Evolutionary conservation across 1,140 invertebrate genomes (phyloP).

Genomic region (Chrysomallon squamiferum): DNA sequence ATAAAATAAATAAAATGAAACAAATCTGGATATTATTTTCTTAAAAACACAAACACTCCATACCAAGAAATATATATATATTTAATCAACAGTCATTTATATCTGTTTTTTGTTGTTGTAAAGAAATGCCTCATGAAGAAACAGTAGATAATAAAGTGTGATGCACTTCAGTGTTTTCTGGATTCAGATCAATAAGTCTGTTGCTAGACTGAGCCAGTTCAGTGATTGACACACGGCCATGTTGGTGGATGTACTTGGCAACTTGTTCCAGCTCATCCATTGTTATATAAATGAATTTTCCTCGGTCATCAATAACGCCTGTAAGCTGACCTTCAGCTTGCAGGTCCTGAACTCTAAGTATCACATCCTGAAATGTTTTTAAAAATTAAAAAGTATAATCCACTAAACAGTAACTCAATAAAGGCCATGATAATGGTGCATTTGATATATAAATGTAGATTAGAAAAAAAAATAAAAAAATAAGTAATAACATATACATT

Average conservation of each 20-base stretch:
- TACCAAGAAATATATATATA: too few relatives aligned
- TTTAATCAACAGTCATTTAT: too few relatives aligned
- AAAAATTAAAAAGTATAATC: too few relatives aligned
- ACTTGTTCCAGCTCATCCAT: slow-evolving; percentile 88
- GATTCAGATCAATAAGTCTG: slow-evolving; percentile 83
- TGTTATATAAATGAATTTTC: slow-evolving; percentile 99
- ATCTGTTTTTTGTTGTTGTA: too few relatives aligned
- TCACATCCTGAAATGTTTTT: slow-evolving; percentile 62
- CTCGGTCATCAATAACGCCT: slow-evolving; percentile 98
- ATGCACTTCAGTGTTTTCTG: slow-evolving; percentile 42
- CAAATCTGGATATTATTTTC: too few relatives aligned
- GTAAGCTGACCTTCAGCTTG: slow-evolving; percentile 74
- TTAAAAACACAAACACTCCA: too few relatives aligned
- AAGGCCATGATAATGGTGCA: neutral
- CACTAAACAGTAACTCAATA: neutral
- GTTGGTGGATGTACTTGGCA: slow-evolving; percentile 94
- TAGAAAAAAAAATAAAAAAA: too few relatives aligned
- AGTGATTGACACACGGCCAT: slow-evolving; percentile 90
- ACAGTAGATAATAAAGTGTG: slow-evolving; percentile 21
- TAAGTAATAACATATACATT: neutral
- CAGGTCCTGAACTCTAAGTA: slow-evolving; percentile 80
- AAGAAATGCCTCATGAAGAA: neutral
- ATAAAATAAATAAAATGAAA: too few relatives aligned
- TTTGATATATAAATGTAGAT: neutral
- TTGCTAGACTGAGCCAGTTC: slow-evolving; percentile 96